phyloP scores from a whole-genome alignment of 1,140 invertebrate species.

The Trichonephila clavipes region DNA sequence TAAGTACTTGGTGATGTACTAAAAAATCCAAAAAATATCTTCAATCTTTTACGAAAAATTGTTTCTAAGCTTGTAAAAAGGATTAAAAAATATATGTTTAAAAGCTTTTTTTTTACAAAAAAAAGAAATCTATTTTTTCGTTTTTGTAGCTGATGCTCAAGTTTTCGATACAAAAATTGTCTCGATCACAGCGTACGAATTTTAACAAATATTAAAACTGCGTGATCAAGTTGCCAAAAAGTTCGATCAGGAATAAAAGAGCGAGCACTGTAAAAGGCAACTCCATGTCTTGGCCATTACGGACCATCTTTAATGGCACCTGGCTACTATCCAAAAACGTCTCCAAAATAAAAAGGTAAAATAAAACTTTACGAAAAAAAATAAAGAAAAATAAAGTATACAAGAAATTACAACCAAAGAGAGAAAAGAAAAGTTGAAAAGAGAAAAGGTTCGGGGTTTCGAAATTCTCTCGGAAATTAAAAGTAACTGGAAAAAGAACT shows the following conservation, averaged over 20 bases:
- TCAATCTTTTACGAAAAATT: no score
- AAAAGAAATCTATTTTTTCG: no score
- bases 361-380: slow-evolving; percentile 30
- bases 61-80: no score
- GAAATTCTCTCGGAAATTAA: slow-evolving; percentile 56
- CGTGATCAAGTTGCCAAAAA: slow-evolving; percentile 20
- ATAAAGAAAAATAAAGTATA: slow-evolving; percentile 29
- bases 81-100: no score
- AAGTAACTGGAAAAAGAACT: slow-evolving; percentile 58
- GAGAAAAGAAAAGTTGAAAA: slow-evolving; percentile 11
- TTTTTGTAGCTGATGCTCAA: no score
- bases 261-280: not conserved
- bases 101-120: no score
- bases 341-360: slow-evolving; percentile 13
- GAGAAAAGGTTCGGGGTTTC: slow-evolving; percentile 3
- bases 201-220: slow-evolving; percentile 41
- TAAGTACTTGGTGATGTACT: no score
- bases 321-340: slow-evolving; percentile 46
- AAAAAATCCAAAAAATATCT: no score
- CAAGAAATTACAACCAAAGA: slow-evolving; percentile 4
- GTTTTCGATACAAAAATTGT: not conserved
- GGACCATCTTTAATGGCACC: slow-evolving; percentile 40
- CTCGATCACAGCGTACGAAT: not conserved
- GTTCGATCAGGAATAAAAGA: slow-evolving; percentile 9
- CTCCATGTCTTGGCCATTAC: slow-evolving; percentile 48